Percentiles rank a stretch among this genome's conserved stretches.
These are phyloP conservation scores for Tortricodes alternella DNA, from an alignment of 2,888 invertebrate genomes.

Conservation along the genomic window DNA sequence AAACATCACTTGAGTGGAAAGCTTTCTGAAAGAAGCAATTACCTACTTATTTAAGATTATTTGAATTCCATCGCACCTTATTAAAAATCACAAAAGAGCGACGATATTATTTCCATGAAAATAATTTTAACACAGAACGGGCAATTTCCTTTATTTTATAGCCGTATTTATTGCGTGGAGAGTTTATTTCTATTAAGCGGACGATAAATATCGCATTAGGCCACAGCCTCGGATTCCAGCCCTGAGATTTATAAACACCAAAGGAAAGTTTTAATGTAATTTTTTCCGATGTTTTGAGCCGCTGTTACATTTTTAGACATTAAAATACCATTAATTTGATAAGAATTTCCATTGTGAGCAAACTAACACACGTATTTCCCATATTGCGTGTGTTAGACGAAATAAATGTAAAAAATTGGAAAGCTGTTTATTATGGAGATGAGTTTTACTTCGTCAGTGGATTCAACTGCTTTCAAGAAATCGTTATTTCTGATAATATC, in stretches of 20 bases:
- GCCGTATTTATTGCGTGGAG: constrained; percentile 60
- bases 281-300: constrained; percentile 55
- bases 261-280: constrained; percentile 56
- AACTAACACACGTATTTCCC: too few species aligned
- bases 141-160: constrained; percentile 58
- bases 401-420: too few species aligned
- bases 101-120: constrained; percentile 37
- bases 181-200: constrained; percentile 62
- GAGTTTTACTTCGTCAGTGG: constrained; percentile 16
- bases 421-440: constrained; percentile 27
- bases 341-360: not conserved
- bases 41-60: not conserved
- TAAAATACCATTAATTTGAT: not conserved
- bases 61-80: constrained; percentile 1
- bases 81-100: constrained; percentile 9
- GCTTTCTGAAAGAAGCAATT: too few species aligned
- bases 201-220: constrained; percentile 77
- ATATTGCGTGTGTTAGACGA: not conserved
- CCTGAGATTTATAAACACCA: constrained; percentile 66
- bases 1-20: too few species aligned
- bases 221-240: constrained; percentile 42
- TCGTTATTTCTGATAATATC: not conserved
- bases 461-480: constrained; percentile 2
- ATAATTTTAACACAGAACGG: constrained; percentile 37
- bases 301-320: constrained; percentile 53